Evolutionary conservation across 2,888 invertebrate species (phyloP), one percentile per base, ranked within the genome.

Genomic region (Fissipunctia ypsillon): DNA sequence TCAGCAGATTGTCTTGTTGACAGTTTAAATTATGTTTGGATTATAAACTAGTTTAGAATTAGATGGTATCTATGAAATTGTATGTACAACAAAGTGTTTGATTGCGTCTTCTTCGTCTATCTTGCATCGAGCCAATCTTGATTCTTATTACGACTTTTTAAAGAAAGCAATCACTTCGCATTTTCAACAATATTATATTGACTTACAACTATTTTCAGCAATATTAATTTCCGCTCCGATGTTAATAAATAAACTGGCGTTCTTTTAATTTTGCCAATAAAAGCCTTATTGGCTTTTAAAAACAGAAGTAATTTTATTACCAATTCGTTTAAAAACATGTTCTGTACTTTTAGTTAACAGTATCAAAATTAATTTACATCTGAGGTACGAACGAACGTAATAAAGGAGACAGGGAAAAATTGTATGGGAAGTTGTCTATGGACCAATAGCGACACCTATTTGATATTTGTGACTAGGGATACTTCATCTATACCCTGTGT

Each of bases 1-100:
- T 71, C 70, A 80, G 41, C 77, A 74, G 79, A 63, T 77, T 67
- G 64, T 48, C 70, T 10, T 38, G 65, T 75, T 66, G 73, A 69
- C 69, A 69, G 66, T 50, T 79, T 63, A 64, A 70, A 61, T 81
- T 69, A 83, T 59, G 50, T 54, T 41, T 12, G 48, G 60, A 76
- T 73, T 83, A 52, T 57, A 43, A 68, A 72, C 28, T 54, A 64
- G 64, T 71, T 78, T 43, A 52, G 43, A 57, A 61, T 50, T 65
- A 12, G 56, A 52, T 69, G 63, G 66, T 81, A 77, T 69, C 60
- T 59, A 35, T n/a, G 35, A 43, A 31, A 41, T 66, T 65, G 7
- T 59, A 25, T 65, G 7, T 59, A 25, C 31, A 61, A 70, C 43
- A 16, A 59, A 63, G 28, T 63, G 63, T 63, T 19, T 45, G 38